Base-by-base conservation (phyloP, 2,888 invertebrate genomes). In the Plagodis dolabraria region DNA sequence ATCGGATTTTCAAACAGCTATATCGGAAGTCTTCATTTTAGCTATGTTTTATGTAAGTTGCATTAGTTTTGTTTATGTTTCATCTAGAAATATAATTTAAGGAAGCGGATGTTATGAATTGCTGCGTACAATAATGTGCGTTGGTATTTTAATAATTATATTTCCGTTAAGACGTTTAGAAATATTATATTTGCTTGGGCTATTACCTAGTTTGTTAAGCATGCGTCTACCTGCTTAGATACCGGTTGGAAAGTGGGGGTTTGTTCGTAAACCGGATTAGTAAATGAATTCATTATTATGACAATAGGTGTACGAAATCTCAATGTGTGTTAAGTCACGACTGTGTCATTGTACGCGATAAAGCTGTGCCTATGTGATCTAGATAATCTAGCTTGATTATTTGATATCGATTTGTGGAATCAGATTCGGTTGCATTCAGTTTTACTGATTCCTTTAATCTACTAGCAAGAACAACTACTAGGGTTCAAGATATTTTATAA, bases 191-290 rank as follows among this genome's bases (percentile, higher is more conserved):
- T 22, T 22, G 22, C 22, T 22, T 22, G 22, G 22, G 56, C 51
- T 53, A 63, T 62, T 62, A 65, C 53, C 56, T 53, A 46, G 56
- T 63, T 43, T 42, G 0, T n/a, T 49, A 65, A 64, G 63, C 66
- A 70, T 73, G 65, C 67, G 65, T 70, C 72, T 68, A 70, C 72
- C 63, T 35, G 75, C 74, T 77, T 72, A 70, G 60, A 74, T 83
- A 89, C 87, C 86, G 87, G 88, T 89, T 88, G 72, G 89, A 89
- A 90, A 89, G 88, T 84, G 79, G 82, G 80, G 76, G 83, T 82
- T 84, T 85, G 83, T 83, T 82, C 73, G 79, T 75, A 78, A 86
- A 87, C 86, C 86, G 83, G 85, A 85, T 81, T 78, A 69, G 70
- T 74, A 75, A 80, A 82, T 82, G 7, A 80, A 82, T 83, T 74